Conservation (phyloP, 2,888 invertebrate species). For the Xylota segnis region DNA sequence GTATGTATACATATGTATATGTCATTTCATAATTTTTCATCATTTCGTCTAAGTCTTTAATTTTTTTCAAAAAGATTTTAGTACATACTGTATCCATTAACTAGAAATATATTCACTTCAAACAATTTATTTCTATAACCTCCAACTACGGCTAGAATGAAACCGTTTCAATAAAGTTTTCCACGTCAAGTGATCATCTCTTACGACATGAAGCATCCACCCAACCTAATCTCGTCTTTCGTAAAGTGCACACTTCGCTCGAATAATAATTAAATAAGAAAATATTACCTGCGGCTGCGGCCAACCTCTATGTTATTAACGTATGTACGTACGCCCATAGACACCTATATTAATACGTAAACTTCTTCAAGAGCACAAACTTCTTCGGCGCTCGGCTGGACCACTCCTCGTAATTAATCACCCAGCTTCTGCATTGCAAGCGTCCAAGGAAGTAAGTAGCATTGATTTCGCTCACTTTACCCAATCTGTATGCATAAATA, state of each 20-base stretch:
- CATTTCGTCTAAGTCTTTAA: too few species aligned
- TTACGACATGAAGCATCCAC: neutral
- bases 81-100: too few species aligned
- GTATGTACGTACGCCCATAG: neutral
- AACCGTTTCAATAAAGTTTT: neutral
- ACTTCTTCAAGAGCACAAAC: constrained; percentile 1
- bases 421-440: constrained; percentile 27
- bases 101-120: too few species aligned
- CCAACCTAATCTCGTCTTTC: neutral
- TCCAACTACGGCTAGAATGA: too few species aligned
- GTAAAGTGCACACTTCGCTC: neutral
- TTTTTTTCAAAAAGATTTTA: too few species aligned
- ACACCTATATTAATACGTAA: constrained; percentile 9
- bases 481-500: neutral
- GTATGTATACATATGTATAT: too few species aligned
- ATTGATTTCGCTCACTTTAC: constrained; percentile 16
- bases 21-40: too few species aligned
- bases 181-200: neutral
- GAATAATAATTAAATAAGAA: constrained; percentile 8
- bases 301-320: constrained; percentile 8
- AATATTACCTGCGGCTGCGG: neutral
- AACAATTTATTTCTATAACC: too few species aligned
- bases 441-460: neutral
- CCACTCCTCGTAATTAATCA: constrained; percentile 52
- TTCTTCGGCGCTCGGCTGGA: neutral